Evolutionary conservation across 2,797 vertebrate genomes (phyloP).

Genomic region (Chaenodraco wilsoni): DNA sequence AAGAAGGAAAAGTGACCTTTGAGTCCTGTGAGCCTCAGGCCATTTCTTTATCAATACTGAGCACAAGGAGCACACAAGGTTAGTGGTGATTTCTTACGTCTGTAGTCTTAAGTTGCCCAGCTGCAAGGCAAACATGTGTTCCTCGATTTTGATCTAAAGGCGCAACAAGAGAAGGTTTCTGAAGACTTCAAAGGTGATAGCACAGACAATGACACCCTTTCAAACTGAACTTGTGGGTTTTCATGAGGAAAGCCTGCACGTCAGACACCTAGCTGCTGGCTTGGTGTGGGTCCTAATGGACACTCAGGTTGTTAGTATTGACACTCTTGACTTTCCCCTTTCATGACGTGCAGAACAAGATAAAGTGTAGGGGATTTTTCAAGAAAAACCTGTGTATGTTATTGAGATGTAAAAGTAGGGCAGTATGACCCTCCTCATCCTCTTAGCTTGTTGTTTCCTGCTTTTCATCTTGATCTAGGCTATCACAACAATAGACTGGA

Average conservation of each 20-base stretch:
- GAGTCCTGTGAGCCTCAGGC: conserved; percentile 65
- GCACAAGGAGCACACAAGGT: conserved; percentile 74
- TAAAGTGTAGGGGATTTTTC: conserved; percentile 8
- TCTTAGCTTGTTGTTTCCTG: conserved; percentile 26
- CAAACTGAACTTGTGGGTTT: conserved; percentile 45
- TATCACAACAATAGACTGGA: conserved; percentile 19
- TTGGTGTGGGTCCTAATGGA: conserved; percentile 36
- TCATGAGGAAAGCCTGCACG: conserved; percentile 38
- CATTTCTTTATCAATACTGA: conserved; percentile 70
- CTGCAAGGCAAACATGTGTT: conserved; percentile 77
- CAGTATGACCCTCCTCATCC: not conserved
- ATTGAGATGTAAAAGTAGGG: conserved; percentile 11
- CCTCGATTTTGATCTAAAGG: conserved; percentile 70
- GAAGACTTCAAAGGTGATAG: conserved; percentile 55
- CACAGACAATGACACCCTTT: conserved; percentile 62
- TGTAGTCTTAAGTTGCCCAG: conserved; percentile 67
- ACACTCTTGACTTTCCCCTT: conserved; percentile 30
- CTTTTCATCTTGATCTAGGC: conserved; percentile 18
- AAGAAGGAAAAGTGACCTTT: conserved; percentile 64
- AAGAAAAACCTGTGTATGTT: conserved; percentile 13
- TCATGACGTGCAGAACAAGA: conserved; percentile 23
- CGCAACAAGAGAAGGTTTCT: conserved; percentile 58
- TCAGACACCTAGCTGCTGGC: conserved; percentile 51
- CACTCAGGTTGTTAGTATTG: conserved; percentile 64
- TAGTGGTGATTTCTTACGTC: conserved; percentile 71